Base-by-base conservation (phyloP, 2,888 invertebrate species). In the Cinara cedri region DNA sequence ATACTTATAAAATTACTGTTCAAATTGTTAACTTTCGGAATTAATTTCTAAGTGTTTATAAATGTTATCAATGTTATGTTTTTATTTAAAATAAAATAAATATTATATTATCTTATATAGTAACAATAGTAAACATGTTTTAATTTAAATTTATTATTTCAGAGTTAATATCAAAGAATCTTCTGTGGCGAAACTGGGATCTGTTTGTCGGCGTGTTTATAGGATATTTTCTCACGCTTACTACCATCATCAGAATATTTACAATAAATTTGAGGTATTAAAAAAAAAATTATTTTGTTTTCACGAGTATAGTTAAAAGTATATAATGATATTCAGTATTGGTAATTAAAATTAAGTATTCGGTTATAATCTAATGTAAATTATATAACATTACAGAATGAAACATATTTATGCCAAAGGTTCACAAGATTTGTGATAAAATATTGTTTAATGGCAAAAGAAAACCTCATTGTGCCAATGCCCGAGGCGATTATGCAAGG, bases 201-300 rank as follows among this genome's bases (percentile, higher is more conserved):
- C 98, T 62, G 98, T 99, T 13, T 99, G 99, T 87, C 91, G 99
- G 84, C 90, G 99, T 84, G 98, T 99, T 1, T 99, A 99, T 87
- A 91, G 99, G 88, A 99, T 99, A 86, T 99, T 99, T 87, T 98
- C 98, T 70, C 99, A 99, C 88, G 98, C 99, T 49, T 99, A 97
- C 87, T 99, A 96, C 87, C 99, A 99, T 87, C 99, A 99, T 87
- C 90, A 96, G 84, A 90, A 92, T 83, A 93, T 98, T 86, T 99
- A 98, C 88, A 98, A 99, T 88, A 94, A 96, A 83, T 99, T 98
- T 88, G 99, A 99, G 87, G 89, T 89, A 78, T 19, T 80, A 81
- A 82, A 82, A 81, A 24, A 51, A 70, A 44, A 76, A 78, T 2
- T 68, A 16, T 71, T 60, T 44, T 62, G 13, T 55, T 19, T 46